Evolutionary conservation across 2,888 invertebrate species (phyloP), one percentile per base, ranked within the genome.

Genomic region (Chrysolina oricalcia): DNA sequence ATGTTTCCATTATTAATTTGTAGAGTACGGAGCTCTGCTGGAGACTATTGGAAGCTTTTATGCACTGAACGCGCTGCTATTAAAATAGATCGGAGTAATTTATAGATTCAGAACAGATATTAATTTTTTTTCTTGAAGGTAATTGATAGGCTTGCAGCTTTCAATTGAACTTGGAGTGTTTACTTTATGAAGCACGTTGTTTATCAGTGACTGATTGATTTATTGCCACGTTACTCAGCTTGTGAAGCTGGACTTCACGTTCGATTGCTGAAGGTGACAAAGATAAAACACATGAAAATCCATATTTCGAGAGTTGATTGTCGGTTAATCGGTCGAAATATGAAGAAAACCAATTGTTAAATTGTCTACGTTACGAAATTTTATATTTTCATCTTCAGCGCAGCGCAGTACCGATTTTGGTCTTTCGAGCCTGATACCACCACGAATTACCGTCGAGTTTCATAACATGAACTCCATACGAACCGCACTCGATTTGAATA

Each of bases 1-100:
- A 65, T 64, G 67, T 66, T 71, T 72, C 64, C 59, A 27, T 59
- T 59, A 27, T 59, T 27, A 59, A 59, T 59, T 59, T 59, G 59
- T 59, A 59, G 59, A 59, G 27, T 27, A 59, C 59, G 27, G 35
- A 59, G 15, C 59, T 59, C 59, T 27, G 59, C 59, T n/a, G 59
- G 59, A 59, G 59, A 27, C 27, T n/a, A 59, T 23, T 59, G 59
- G 59, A 59, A 27, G 59, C 35, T 13, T 59, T 59, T 59, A 27
- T 59, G 35, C 10, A 35, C 59, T 15, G 59, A 27, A 59, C 27
- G 35, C 27, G 9, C 27, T 27, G 59, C 27, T 27, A 59, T 59
- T 59, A 27, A 27, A 59, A 59, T 59, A 59, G 59, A 59, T 59
- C 59, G 59, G n/a, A 59, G 59, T 59, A 35, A 59, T 59, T 59